These are phyloP conservation scores for Aeoliscus strigatus DNA, from an alignment of 2,797 vertebrate species.

Conservation along the genomic window DNA sequence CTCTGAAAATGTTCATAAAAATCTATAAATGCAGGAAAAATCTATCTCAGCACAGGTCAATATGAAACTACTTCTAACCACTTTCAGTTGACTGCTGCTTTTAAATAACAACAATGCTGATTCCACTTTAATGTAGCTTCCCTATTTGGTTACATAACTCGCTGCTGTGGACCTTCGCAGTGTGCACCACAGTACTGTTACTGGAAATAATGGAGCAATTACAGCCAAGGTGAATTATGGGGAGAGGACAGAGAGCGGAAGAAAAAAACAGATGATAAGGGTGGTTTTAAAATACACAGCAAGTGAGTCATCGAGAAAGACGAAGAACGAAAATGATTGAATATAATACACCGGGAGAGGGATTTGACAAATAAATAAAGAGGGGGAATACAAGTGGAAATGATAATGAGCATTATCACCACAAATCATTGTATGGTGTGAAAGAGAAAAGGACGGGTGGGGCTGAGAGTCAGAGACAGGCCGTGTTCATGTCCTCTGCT, in stretches of 20 bases:
- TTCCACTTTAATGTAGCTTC: background rate
- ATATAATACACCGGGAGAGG: conserved; percentile 3
- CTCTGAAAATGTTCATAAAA: too few species aligned
- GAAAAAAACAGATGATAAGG: conserved; percentile 11
- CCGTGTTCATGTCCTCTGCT: conserved; percentile 16
- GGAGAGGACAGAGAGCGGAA: conserved; percentile 14
- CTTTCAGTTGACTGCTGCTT: conserved; percentile 8
- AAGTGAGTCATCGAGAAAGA: conserved; percentile 21
- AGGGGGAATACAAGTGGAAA: background rate
- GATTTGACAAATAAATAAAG: background rate
- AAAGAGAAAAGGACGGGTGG: conserved; percentile 1
- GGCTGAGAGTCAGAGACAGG: background rate
- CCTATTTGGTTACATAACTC: conserved; percentile 1
- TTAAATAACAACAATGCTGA: conserved; percentile 5
- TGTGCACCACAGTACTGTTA: conserved; percentile 33
- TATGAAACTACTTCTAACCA: background rate
- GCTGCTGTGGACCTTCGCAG: conserved; percentile 5
- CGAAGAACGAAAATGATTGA: background rate
- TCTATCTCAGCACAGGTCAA: background rate
- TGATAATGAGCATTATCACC: too few species aligned
- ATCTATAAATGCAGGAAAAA: background rate
- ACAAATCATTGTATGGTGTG: too few species aligned
- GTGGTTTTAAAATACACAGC: conserved; percentile 22
- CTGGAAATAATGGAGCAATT: conserved; percentile 55
- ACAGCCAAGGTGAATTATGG: conserved; percentile 55